Conservation (phyloP, 2,888 invertebrate genomes). For the Melikaiella ostensackeni region DNA sequence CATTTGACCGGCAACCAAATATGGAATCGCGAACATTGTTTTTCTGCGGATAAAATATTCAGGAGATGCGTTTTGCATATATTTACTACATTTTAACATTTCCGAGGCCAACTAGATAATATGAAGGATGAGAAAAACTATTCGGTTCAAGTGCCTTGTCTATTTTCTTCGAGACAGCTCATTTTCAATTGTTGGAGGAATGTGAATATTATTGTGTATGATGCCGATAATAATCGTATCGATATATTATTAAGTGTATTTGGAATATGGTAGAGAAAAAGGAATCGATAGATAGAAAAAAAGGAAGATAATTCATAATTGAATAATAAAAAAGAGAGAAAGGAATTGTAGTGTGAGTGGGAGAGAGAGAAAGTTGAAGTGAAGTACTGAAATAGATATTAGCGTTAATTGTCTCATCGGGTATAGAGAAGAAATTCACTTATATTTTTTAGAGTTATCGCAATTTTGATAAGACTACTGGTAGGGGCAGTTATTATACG, state of each 20-base stretch:
- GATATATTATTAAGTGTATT: conserved; percentile 44
- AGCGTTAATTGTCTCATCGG: conserved; percentile 44
- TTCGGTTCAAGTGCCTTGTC: conserved; percentile 77
- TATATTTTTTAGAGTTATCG: conserved; percentile 76
- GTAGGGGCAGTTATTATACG: conserved; percentile 67
- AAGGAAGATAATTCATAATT: conserved; percentile 47
- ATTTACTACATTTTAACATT: conserved; percentile 60
- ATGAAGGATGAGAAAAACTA: conserved; percentile 63
- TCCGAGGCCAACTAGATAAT: conserved; percentile 74
- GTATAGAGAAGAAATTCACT: conserved; percentile 65
- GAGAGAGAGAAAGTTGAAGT: conserved; percentile 55
- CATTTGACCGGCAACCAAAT: neutral
- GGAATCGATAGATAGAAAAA: conserved; percentile 55
- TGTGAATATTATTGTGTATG: conserved; percentile 70
- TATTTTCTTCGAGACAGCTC: conserved; percentile 76
- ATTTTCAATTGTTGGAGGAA: conserved; percentile 76
- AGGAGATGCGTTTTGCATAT: conserved; percentile 8
- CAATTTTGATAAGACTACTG: conserved; percentile 75
- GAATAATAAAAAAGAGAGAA: conserved; percentile 42
- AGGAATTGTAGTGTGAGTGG: conserved; percentile 62
- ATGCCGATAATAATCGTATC: conserved; percentile 53
- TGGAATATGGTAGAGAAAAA: conserved; percentile 45
- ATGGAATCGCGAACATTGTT: neutral
- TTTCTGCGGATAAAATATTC: neutral
- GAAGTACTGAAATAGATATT: conserved; percentile 19